Conservation (phyloP, 2,888 invertebrate genomes). For the Cylindroiulus punctatus region DNA sequence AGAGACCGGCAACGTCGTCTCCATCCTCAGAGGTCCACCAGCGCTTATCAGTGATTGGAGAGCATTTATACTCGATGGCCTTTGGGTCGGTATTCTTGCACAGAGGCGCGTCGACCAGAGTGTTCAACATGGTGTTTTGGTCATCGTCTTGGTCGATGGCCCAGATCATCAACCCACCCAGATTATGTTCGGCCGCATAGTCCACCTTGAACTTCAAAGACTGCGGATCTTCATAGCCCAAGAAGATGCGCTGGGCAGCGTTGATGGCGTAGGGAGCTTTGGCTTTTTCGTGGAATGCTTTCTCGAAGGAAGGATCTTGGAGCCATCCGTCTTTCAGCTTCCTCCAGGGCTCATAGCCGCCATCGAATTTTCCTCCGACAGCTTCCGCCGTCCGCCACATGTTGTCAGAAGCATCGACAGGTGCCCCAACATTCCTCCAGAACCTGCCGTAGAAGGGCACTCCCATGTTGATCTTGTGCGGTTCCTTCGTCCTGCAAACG, state of each 20-base stretch:
- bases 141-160: constrained; percentile 63
- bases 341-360: constrained; percentile 50
- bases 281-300: constrained; percentile 60
- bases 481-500: constrained; percentile 61
- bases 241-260: neutral
- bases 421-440: constrained; percentile 62
- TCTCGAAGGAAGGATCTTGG: constrained; percentile 21
- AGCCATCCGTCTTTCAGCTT: constrained; percentile 26
- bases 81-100: constrained; percentile 47
- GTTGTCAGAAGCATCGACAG: constrained; percentile 62
- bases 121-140: constrained; percentile 61
- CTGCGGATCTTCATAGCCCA: constrained; percentile 34
- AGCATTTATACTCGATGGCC: constrained; percentile 60
- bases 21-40: constrained; percentile 64
- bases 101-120: constrained; percentile 54
- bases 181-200: constrained; percentile 61
- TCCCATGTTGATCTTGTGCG: constrained; percentile 62
- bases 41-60: constrained; percentile 62
- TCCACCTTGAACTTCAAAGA: constrained; percentile 55
- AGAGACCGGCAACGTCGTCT: constrained; percentile 61
- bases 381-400: constrained; percentile 62
- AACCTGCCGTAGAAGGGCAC: constrained; percentile 63
- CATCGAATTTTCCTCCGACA: constrained; percentile 1
- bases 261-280: constrained; percentile 60
- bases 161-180: constrained; percentile 64